Percentiles rank a stretch among this genome's conserved stretches.
These are phyloP conservation scores for Eugnorisma glareosa DNA, from an alignment of 2,888 invertebrate genomes.

Conservation along the genomic window DNA sequence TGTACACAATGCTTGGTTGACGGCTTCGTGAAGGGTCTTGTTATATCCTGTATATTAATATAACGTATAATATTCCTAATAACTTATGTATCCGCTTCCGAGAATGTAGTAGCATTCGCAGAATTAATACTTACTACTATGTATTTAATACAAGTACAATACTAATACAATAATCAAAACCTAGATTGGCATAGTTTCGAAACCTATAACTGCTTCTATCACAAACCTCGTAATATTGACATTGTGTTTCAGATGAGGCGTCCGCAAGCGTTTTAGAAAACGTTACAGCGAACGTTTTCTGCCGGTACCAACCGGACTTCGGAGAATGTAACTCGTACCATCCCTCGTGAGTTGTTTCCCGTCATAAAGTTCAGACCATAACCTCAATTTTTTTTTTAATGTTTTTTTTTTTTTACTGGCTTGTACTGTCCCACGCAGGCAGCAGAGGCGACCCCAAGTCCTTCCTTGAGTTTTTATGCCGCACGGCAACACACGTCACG, in stretches of 20 bases:
- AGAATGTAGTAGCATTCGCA: too few relatives aligned
- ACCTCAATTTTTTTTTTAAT: not conserved
- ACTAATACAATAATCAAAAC: too few relatives aligned
- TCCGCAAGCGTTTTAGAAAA: constrained; percentile 35
- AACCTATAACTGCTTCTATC: too few relatives aligned
- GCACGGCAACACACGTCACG: too few relatives aligned
- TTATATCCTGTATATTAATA: too few relatives aligned
- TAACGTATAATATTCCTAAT: too few relatives aligned
- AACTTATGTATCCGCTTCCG: too few relatives aligned
- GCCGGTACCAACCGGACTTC: constrained; percentile 80
- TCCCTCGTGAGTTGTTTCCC: constrained; percentile 68
- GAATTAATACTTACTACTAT: too few relatives aligned
- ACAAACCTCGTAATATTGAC: not conserved
- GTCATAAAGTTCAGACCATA: not conserved
- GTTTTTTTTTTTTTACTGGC: not conserved
- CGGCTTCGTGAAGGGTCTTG: too few relatives aligned
- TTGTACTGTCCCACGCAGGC: not conserved
- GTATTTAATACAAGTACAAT: too few relatives aligned
- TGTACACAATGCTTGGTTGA: too few relatives aligned
- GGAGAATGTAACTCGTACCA: constrained; percentile 78
- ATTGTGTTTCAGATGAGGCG: constrained; percentile 66
- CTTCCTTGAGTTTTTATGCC: not conserved
- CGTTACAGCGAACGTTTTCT: constrained; percentile 66
- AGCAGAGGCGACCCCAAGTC: not conserved
- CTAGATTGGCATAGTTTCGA: too few relatives aligned